Base-by-base conservation (phyloP, 2,113 vertebrate genomes). In the Zosterops japonicus region DNA sequence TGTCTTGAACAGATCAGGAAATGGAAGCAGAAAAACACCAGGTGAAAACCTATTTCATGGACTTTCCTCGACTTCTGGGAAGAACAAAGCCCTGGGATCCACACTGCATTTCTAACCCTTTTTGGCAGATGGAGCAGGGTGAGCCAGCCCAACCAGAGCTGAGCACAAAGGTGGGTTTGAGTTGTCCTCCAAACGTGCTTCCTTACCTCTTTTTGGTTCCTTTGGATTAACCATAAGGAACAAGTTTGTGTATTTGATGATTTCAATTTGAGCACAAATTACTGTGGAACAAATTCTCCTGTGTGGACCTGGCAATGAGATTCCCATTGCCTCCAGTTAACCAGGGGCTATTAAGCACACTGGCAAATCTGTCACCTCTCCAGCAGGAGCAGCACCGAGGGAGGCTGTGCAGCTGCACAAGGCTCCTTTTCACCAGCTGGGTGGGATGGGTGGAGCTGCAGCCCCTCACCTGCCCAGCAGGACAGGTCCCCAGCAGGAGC, bases 371-470 rank as follows among this genome's bases (percentile, higher is more conserved):
- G 3, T 49, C 65, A 8, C 50, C 46, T 77, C 82, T 60, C 2
- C 0, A 0, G 76, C 28, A 80, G 49, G 0, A 56, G 17, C 53
- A 80, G 71, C 6, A 0, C n/a, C 0, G 0, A 72, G 59, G 33
- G 35, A 64, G 23, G 21, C 9, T 14, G 69, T 46, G 93, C 60
- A 94, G 94, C 60, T 36, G 36, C 1, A 14, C 0, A 0, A 52
- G 78, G 41, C 20, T 23, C 64, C 82, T 28, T 59, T 35, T 7
- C 75, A 11, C 12, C 42, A 25, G 46, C 46, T 24, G 86, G 19
- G n/a, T 65, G 79, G 79, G 74, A 44, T 20, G 64, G 15, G 35
- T 11, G 80, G 72, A 69, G 27, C 68, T 56, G 53, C 57, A 94
- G 56, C 36, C 28, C 42, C 64, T 65, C 4, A 0, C 11, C 64